These are phyloP conservation scores for Speoplatyrhinus poulsoni DNA, from an alignment of 2,113 vertebrate species.

Conservation along the genomic window DNA sequence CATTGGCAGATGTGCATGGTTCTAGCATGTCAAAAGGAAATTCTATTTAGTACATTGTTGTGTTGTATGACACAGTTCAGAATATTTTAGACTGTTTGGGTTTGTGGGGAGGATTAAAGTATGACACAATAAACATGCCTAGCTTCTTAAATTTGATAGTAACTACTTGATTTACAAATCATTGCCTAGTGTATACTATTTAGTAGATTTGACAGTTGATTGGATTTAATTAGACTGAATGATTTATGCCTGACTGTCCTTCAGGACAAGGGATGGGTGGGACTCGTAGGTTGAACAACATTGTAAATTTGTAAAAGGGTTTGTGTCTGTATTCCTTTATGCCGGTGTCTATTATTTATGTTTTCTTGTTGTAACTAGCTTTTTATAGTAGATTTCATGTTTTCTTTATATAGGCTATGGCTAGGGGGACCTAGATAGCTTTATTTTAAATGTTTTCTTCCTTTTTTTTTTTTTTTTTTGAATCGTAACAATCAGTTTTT, in stretches of 20 bases:
- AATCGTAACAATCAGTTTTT: not conserved
- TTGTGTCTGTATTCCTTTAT: not conserved
- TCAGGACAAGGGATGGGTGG: not conserved
- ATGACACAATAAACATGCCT: not conserved
- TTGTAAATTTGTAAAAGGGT: conserved; percentile 11
- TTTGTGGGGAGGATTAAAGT: conserved; percentile 1
- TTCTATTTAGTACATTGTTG: not conserved
- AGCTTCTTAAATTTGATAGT: conserved; percentile 8
- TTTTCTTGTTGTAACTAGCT: no score
- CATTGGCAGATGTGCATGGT: conserved; percentile 4
- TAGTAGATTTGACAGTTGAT: conserved; percentile 7
- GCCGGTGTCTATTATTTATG: not conserved
- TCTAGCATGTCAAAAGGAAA: conserved; percentile 8
- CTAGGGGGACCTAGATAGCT: conserved; percentile 13
- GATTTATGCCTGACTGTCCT: conserved; percentile 7
- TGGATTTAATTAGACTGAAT: not conserved
- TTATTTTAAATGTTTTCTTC: conserved; percentile 32
- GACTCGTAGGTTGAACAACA: not conserved
- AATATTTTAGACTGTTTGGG: conserved; percentile 9
- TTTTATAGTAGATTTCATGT: no score
- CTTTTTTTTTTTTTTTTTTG: not conserved
- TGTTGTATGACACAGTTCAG: not conserved
- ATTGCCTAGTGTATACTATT: conserved; percentile 20
- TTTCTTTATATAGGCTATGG: not conserved
- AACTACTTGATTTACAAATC: conserved; percentile 35